phyloP scores from a whole-genome alignment of 2,888 invertebrate genomes.

The Escarpia spicata region DNA sequence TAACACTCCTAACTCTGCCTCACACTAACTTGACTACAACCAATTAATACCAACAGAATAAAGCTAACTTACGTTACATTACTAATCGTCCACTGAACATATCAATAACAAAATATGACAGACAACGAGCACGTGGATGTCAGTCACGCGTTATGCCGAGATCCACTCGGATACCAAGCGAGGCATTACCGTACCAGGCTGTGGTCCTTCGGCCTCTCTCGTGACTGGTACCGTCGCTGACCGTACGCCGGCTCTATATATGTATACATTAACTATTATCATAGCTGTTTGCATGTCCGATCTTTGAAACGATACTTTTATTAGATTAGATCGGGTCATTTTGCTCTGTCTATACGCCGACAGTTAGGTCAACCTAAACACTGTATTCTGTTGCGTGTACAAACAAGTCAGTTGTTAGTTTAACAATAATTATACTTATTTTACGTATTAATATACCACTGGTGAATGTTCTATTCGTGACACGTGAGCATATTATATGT shows the following conservation, averaged over 20 bases:
- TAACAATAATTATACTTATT: neutral
- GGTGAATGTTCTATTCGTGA: neutral
- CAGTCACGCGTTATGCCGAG: neutral
- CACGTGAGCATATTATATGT: neutral
- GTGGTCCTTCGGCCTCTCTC: neutral
- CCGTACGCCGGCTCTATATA: neutral
- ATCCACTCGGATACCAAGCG: neutral
- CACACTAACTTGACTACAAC: no score
- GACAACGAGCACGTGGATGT: neutral
- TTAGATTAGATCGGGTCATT: neutral
- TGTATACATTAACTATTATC: neutral
- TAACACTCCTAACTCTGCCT: no score
- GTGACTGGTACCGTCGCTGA: neutral
- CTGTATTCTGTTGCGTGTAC: neutral
- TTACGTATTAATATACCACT: neutral
- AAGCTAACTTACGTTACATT: no score
- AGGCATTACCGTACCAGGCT: neutral
- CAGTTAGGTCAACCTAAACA: neutral
- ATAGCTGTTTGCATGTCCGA: neutral
- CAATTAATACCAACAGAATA: no score
- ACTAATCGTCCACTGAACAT: neutral
- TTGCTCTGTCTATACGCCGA: neutral
- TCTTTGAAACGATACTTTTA: constrained; percentile 7
- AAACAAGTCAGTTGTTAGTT: neutral
- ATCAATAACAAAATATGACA: neutral